phyloP scores from a whole-genome alignment of 2,888 invertebrate genomes.

The Nephrotoma flavescens region DNA sequence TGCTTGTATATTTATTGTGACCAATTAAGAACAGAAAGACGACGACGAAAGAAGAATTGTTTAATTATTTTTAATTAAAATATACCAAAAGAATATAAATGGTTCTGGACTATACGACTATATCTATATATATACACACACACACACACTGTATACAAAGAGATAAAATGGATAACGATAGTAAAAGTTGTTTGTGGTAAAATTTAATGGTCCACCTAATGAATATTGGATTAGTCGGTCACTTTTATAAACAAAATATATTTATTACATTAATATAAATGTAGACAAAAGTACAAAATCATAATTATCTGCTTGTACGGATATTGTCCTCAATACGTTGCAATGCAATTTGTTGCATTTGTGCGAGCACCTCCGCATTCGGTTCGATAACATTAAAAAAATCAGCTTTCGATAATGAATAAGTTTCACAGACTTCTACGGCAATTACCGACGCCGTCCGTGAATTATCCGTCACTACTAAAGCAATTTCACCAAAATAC shows the following conservation, averaged over 20 bases:
- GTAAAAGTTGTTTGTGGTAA: too few relatives aligned
- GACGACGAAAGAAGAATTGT: neutral
- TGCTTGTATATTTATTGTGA: neutral
- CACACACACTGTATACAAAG: too few relatives aligned
- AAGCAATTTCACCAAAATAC: conserved; percentile 35
- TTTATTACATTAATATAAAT: too few relatives aligned
- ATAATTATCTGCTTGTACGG: neutral
- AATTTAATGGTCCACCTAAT: too few relatives aligned
- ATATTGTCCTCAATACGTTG: neutral
- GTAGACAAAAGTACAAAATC: neutral
- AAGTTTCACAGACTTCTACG: conserved; percentile 30
- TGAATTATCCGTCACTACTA: conserved; percentile 24
- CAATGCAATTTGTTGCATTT: conserved; percentile 4
- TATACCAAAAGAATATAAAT: neutral
- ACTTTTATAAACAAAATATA: too few relatives aligned
- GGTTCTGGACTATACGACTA: neutral
- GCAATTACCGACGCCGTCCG: conserved; percentile 29
- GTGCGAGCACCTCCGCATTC: neutral
- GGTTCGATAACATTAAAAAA: conserved; percentile 7
- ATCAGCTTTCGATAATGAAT: conserved; percentile 22
- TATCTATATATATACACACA: too few relatives aligned
- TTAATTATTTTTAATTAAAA: neutral
- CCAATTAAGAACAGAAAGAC: neutral
- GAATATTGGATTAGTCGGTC: too few relatives aligned
- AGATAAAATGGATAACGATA: too few relatives aligned